phyloP scores from a whole-genome alignment of 2,113 vertebrate species.

The Corvus hawaiiensis region DNA sequence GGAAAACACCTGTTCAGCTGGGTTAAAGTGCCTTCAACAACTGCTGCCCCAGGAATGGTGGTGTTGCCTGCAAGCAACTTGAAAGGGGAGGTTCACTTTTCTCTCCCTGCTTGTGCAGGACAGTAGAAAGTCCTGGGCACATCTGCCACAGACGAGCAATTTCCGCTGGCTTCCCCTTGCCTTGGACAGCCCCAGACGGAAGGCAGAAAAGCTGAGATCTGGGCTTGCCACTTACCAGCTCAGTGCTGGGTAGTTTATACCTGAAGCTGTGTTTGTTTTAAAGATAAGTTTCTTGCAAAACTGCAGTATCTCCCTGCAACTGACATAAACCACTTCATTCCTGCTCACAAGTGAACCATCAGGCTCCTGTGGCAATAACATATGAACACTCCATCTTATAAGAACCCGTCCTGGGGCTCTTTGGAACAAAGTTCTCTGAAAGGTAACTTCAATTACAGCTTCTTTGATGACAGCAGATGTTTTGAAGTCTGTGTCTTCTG shows the following conservation, averaged over 20 bases:
- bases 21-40: neutral
- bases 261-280: neutral
- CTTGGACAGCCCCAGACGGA: rapidly evolving
- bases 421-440: neutral
- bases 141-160: neutral
- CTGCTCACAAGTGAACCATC: neutral
- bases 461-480: neutral
- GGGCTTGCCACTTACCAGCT: neutral
- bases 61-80: rapidly evolving
- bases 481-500: neutral
- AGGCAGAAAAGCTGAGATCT: neutral
- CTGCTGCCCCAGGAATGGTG: neutral
- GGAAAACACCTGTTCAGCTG: neutral
- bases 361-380: neutral
- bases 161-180: neutral
- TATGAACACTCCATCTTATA: neutral
- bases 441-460: neutral
- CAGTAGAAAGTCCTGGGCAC: neutral
- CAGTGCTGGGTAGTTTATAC: neutral
- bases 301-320: neutral
- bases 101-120: neutral
- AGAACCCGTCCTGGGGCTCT: neutral
- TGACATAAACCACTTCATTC: neutral
- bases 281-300: neutral
- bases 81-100: neutral